phyloP scores from a whole-genome alignment of 2,113 vertebrate species.

The Neotragus pygmaeus region DNA sequence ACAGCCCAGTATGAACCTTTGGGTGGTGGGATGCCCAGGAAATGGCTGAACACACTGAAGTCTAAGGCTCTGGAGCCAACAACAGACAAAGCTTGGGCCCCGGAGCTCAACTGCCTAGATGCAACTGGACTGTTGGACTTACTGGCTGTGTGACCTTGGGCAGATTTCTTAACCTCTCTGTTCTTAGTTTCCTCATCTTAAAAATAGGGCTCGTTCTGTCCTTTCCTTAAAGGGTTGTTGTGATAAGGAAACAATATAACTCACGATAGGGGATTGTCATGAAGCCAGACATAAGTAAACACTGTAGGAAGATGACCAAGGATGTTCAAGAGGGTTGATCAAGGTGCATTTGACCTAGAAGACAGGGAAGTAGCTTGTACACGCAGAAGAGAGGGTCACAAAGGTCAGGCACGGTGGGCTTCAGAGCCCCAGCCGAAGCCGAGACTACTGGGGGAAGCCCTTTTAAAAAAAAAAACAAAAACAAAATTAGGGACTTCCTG shows the following conservation, averaged over 20 bases:
- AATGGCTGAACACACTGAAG: not conserved
- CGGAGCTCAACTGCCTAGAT: not conserved
- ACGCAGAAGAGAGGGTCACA: not conserved
- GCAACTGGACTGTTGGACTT: not conserved
- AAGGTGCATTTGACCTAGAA: not conserved
- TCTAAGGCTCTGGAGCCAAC: not conserved
- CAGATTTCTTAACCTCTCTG: not conserved
- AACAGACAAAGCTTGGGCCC: not conserved
- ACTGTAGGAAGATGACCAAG: fast-evolving
- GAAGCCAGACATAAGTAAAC: not conserved
- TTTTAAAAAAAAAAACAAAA: not conserved
- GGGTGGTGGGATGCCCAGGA: not conserved
- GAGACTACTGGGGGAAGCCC: not conserved
- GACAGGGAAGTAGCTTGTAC: not conserved
- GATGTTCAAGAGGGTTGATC: no score
- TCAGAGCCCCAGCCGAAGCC: not conserved
- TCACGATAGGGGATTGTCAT: not conserved
- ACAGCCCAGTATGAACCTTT: not conserved
- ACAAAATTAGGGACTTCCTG: not conserved
- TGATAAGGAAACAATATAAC: not conserved
- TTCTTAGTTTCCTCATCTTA: not conserved
- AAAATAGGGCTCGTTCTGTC: not conserved
- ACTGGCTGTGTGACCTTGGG: not conserved
- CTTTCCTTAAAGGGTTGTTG: not conserved
- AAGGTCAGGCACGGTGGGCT: not conserved